phyloP scores from a whole-genome alignment of 2,888 invertebrate genomes.

The Rhopalosiphum nymphaeae region DNA sequence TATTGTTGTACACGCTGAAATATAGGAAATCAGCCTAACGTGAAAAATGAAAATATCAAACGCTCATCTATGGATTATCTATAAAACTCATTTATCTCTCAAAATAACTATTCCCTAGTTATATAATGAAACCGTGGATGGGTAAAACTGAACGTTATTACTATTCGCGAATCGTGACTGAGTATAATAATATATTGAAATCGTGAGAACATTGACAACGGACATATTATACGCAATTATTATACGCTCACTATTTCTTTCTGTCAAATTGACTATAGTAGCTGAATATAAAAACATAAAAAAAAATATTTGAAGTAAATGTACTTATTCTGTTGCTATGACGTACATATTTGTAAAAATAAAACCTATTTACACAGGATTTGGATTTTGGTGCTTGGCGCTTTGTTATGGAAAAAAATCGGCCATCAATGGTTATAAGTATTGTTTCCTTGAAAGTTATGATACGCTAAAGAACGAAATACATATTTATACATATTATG shows the following conservation, averaged over 20 bases:
- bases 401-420: neutral
- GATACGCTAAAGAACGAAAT: neutral
- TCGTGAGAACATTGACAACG: neutral
- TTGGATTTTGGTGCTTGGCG: neutral
- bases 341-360: neutral
- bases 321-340: neutral
- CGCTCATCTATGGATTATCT: neutral
- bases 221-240: neutral
- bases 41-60: neutral
- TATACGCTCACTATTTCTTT: neutral
- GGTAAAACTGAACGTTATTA: neutral
- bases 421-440: neutral
- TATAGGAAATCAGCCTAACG: neutral
- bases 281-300: neutral
- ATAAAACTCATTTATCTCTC: neutral
- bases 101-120: neutral
- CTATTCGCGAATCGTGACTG: neutral
- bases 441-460: neutral
- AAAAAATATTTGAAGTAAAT: neutral
- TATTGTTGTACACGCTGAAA: neutral
- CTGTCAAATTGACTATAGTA: neutral
- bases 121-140: neutral
- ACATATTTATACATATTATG: neutral
- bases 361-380: too few species aligned
- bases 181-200: neutral